Base-by-base conservation (phyloP, 2,797 vertebrate genomes). In the Tinamus major region DNA sequence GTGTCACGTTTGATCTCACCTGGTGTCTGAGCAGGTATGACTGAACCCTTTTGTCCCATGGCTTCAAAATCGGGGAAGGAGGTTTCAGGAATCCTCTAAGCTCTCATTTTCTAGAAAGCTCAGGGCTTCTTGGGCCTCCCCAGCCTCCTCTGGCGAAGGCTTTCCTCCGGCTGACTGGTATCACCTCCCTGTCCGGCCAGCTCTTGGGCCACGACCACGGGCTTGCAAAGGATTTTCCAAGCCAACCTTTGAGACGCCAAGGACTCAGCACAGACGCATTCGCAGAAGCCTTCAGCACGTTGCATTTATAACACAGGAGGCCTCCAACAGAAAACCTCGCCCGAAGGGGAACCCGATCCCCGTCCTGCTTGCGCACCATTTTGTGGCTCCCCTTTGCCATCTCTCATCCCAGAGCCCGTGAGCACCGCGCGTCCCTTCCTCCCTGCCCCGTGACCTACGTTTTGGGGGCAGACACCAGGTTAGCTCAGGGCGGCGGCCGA, bases 141-240 rank as follows among this genome's bases (percentile, higher is more conserved):
- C 41, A 49, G 27, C 18, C 33, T 35, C 26, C 23, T 31, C 35
- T 17, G 12, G 9, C 41, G 29, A 13, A 8, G 23, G 49, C 39
- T 79, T 93, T 86, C 20, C 49, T 82, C 0, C 0, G 68, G n/a
- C 11, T 27, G 2, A 33, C 41, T 0, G 0, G 13, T 77, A 31
- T 68, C 85, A 27, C 51, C 46, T 48, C 21, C 46, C 23, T 13
- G 12, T 24, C 48, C 35, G 13, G 4, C 51, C 49, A 33, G n/a
- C 64, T 92, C 63, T 79, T 9, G 2, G 69, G 55, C 39, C 46
- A n/a, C 1, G 2, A 2, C 44, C 4, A 0, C 13, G 83, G 39
- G 39, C 24, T 75, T 48, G 17, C 2, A 1, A 39, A 59, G 44
- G 37, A 14, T 41, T 67, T 64, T 90, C 44, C 65, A 42, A 85